These are phyloP conservation scores for Morpho helenor DNA, from an alignment of 2,888 invertebrate genomes.

Conservation along the genomic window DNA sequence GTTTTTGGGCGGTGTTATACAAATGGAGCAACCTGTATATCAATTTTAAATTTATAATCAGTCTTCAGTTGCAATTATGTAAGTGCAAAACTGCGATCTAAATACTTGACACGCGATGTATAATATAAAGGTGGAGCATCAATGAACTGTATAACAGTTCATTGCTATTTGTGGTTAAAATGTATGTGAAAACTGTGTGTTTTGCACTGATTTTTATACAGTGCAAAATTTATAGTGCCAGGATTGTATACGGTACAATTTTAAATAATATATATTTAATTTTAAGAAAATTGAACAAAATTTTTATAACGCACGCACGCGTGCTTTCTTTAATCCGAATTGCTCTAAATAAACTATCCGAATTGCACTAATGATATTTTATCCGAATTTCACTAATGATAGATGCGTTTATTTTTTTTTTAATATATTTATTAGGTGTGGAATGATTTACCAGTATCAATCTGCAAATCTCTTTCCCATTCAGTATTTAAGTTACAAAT, in stretches of 20 bases:
- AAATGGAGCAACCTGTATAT: slow-evolving; percentile 13
- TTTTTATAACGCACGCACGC: too few species aligned
- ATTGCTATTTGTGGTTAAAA: background rate
- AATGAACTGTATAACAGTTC: background rate
- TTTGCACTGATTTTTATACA: slow-evolving; percentile 10
- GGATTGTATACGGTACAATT: slow-evolving; percentile 4
- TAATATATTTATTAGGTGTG: too few species aligned
- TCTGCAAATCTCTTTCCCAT: too few species aligned
- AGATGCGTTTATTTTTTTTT: too few species aligned
- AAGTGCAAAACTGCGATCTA: background rate
- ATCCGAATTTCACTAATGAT: too few species aligned
- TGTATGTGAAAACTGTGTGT: slow-evolving; percentile 12
- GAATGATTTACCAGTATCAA: too few species aligned
- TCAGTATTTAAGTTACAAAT: too few species aligned
- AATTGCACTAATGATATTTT: too few species aligned
- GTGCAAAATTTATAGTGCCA: slow-evolving; percentile 5
- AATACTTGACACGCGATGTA: slow-evolving; percentile 16
- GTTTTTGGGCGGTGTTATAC: background rate
- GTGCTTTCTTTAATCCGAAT: too few species aligned
- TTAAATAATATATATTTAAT: background rate
- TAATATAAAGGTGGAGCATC: slow-evolving; percentile 5
- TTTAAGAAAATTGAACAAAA: background rate
- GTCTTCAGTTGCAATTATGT: too few species aligned
- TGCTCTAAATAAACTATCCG: too few species aligned
- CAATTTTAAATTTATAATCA: too few species aligned